phyloP scores from a whole-genome alignment of 1,140 invertebrate species.

The Theocolax elegans region DNA sequence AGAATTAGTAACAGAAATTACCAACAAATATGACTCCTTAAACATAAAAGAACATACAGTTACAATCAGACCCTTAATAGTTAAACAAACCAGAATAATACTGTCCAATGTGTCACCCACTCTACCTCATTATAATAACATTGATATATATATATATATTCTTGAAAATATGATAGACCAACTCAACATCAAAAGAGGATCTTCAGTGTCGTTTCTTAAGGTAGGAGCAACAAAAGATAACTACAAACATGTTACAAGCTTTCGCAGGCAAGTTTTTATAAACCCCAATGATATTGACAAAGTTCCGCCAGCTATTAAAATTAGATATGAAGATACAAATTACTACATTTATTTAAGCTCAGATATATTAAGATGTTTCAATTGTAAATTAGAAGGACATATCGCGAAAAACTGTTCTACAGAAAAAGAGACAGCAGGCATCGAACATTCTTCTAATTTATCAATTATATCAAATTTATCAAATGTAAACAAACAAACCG shows the following conservation, averaged over 20 bases:
- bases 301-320: neutral
- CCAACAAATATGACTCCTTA: neutral
- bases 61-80: neutral
- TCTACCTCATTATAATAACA: neutral
- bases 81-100: slow-evolving; percentile 1
- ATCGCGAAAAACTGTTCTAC: neutral
- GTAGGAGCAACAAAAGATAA: neutral
- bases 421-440: too few relatives aligned
- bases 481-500: too few relatives aligned
- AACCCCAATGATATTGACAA: slow-evolving; percentile 12
- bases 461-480: too few relatives aligned
- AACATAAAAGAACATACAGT: neutral
- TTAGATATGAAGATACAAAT: slow-evolving; percentile 6
- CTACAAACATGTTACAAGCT: neutral
- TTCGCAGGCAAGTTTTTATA: neutral
- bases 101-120: neutral
- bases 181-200: neutral
- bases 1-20: neutral
- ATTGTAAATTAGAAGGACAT: slow-evolving; percentile 24
- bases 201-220: neutral
- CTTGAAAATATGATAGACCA: slow-evolving; percentile 1
- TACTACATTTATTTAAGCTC: slow-evolving; percentile 26
- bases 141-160: too few relatives aligned
- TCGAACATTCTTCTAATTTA: too few relatives aligned
- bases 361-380: slow-evolving; percentile 20